Evolutionary conservation across 2,113 vertebrate species (phyloP).

Genomic region (Bubo scandiacus): DNA sequence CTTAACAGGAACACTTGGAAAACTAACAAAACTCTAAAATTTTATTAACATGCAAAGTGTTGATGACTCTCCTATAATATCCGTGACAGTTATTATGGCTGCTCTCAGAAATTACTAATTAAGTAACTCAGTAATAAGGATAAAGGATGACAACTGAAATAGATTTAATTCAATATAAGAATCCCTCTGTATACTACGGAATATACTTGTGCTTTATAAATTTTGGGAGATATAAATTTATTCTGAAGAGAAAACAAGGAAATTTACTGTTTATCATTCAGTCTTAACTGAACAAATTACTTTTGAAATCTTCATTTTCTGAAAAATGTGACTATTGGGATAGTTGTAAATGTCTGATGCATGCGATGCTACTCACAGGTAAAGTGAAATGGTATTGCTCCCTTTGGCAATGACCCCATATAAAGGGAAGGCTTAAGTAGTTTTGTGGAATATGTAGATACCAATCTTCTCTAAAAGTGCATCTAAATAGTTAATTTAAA

Average conservation of each 20-base stretch:
- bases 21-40: neutral
- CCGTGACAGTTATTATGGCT: neutral
- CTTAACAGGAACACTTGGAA: neutral
- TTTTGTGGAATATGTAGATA: neutral
- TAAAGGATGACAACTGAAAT: neutral
- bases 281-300: neutral
- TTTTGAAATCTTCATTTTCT: neutral
- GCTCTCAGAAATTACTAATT: slow-evolving; percentile 16
- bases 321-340: neutral
- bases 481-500: neutral
- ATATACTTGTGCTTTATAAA: neutral
- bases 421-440: neutral
- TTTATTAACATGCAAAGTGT: neutral
- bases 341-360: neutral
- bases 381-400: neutral
- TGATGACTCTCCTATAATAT: neutral
- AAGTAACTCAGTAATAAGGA: neutral
- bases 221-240: neutral
- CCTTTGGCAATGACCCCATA: neutral
- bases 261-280: neutral
- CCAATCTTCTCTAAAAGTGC: neutral
- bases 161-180: neutral
- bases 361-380: accelerated
- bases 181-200: neutral
- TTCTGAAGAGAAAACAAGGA: neutral